A percentile compares a stretch with the other conserved stretches of the same genome.
These are phyloP conservation scores for Stomatorhinus ivindoensis DNA, from an alignment of 2,113 vertebrate species.

Conservation along the genomic window DNA sequence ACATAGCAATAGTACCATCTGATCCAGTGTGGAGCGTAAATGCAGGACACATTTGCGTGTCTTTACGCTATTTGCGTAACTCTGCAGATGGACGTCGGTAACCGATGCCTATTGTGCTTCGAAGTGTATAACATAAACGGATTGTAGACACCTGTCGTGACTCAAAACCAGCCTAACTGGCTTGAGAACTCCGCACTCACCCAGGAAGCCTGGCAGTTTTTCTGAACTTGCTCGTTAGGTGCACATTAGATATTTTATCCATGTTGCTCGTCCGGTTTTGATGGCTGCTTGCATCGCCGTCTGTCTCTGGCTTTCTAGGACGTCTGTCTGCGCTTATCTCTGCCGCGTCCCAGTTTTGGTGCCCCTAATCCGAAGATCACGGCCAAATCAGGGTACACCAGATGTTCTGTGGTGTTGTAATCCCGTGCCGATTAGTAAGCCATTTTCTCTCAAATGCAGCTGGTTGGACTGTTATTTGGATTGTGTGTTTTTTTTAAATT, in stretches of 20 bases:
- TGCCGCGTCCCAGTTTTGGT: not conserved
- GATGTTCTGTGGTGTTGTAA: not conserved
- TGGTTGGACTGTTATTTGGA: not conserved
- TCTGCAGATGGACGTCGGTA: not conserved
- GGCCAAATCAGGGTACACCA: not conserved
- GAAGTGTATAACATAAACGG: not conserved
- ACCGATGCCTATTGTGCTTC: not conserved
- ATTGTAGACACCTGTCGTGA: not conserved
- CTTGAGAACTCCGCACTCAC: not conserved
- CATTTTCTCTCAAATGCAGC: not conserved
- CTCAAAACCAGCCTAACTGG: not conserved
- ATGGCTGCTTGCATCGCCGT: not conserved
- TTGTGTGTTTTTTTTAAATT: not conserved
- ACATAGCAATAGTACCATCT: not conserved
- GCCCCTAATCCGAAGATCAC: constrained; percentile 1
- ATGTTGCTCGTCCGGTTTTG: not conserved
- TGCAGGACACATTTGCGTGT: not conserved
- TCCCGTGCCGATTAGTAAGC: not conserved
- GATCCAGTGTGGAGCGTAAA: constrained; percentile 26
- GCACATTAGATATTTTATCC: not conserved
- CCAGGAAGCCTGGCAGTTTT: not conserved
- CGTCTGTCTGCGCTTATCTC: not conserved
- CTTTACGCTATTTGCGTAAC: not conserved
- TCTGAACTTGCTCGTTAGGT: not conserved
- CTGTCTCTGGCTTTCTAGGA: not conserved